These are phyloP conservation scores for Atlantisia rogersi DNA, from an alignment of 2,113 vertebrate genomes.

Conservation along the genomic window DNA sequence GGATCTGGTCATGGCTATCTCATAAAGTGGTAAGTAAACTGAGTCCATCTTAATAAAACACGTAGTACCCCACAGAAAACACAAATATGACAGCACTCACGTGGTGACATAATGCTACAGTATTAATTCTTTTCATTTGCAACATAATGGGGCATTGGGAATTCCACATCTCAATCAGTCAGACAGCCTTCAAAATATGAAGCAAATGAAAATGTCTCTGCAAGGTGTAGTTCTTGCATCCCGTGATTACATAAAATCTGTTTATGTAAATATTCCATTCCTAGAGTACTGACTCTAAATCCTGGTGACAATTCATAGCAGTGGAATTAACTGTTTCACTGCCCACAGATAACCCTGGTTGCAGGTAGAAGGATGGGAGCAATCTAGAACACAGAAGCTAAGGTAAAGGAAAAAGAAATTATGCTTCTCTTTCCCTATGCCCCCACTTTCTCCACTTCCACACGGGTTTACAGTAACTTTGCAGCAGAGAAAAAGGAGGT, in stretches of 20 bases:
- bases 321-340: not conserved
- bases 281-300: not conserved
- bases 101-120: not conserved
- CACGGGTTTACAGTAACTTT: not conserved
- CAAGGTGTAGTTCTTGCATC: not conserved
- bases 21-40: not conserved
- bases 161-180: not conserved
- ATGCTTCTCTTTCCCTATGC: not conserved
- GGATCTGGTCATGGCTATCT: not conserved
- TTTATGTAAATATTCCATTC: not conserved
- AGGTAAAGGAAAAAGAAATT: not conserved
- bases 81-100: not conserved
- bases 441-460: not conserved
- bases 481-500: not conserved
- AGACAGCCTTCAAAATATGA: not conserved
- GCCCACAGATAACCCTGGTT: not conserved
- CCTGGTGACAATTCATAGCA: not conserved
- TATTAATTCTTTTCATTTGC: not conserved
- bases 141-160: not conserved
- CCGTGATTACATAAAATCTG: not conserved
- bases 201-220: not conserved
- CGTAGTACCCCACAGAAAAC: not conserved
- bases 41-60: not conserved
- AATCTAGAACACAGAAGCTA: not conserved
- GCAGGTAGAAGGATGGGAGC: not conserved